phyloP scores from a whole-genome alignment of 2,797 vertebrate genomes.

The Eulemur rubriventer region DNA sequence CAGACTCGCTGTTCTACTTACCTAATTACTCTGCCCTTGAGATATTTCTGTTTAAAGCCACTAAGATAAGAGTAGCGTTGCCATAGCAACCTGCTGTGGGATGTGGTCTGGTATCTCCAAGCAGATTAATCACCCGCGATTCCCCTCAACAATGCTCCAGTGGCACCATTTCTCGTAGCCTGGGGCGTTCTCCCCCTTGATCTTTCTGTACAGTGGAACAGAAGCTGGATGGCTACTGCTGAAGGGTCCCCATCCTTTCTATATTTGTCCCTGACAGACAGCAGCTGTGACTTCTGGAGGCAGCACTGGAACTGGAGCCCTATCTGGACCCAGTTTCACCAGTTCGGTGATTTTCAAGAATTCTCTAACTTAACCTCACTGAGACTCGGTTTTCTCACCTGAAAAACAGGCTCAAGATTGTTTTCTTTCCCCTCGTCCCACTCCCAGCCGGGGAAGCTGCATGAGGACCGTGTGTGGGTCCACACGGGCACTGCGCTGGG shows the following conservation, averaged over 20 bases:
- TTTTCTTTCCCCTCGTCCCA: not conserved
- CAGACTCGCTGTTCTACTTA: conserved; percentile 68
- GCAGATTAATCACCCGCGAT: conserved; percentile 28
- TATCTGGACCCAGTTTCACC: not conserved
- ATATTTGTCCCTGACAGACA: not conserved
- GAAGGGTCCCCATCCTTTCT: not conserved
- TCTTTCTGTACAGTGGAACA: not conserved
- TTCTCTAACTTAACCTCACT: not conserved
- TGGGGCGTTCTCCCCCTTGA: conserved; percentile 8
- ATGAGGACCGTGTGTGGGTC: not conserved
- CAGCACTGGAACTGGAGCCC: not conserved
- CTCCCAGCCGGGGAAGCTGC: not conserved
- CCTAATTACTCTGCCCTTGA: conserved; percentile 75
- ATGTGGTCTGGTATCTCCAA: conserved; percentile 30
- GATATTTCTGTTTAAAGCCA: conserved; percentile 69
- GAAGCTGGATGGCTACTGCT: not conserved
- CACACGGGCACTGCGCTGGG: not conserved
- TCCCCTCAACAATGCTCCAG: conserved; percentile 7
- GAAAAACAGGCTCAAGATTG: not conserved
- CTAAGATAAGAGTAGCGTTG: conserved; percentile 43
- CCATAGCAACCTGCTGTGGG: conserved; percentile 61
- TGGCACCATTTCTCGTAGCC: conserved; percentile 52
- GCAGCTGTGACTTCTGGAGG: not conserved
- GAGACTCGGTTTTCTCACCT: not conserved
- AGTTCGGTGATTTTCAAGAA: not conserved